These are phyloP conservation scores for Pomacea canaliculata DNA, from an alignment of 2,888 invertebrate genomes.

Conservation along the genomic window DNA sequence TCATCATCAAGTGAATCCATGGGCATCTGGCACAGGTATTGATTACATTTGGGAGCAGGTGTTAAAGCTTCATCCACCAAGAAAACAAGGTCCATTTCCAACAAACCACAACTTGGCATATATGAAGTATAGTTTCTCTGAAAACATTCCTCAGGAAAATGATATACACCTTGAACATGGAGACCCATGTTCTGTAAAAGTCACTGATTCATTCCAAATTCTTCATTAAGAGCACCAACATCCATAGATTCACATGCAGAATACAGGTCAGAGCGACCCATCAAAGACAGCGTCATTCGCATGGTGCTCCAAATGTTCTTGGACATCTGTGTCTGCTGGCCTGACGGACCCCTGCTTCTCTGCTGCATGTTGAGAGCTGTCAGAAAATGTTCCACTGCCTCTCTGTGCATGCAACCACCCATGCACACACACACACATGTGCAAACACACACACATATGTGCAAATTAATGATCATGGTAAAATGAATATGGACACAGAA, in stretches of 20 bases:
- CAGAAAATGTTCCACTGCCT: conserved; percentile 95
- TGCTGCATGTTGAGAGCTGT: conserved; percentile 93
- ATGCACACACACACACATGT: background rate
- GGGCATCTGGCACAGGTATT: too few species aligned
- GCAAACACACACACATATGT: conserved; percentile 1
- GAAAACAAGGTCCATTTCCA: too few species aligned
- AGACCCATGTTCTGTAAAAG: background rate
- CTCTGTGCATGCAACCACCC: conserved; percentile 72
- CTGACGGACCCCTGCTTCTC: conserved; percentile 74
- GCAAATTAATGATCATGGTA: background rate
- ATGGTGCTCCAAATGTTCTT: conserved; percentile 95
- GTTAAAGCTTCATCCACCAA: too few species aligned
- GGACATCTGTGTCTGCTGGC: conserved; percentile 78
- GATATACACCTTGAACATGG: too few species aligned
- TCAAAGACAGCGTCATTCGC: conserved; percentile 85
- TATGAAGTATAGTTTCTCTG: too few species aligned
- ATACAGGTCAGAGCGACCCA: conserved; percentile 76
- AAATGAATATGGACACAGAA: background rate
- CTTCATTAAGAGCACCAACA: conserved; percentile 52
- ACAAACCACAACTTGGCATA: too few species aligned
- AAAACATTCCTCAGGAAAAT: too few species aligned
- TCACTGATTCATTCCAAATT: conserved; percentile 60
- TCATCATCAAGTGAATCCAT: too few species aligned
- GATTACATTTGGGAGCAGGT: too few species aligned
- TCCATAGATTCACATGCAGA: conserved; percentile 74